phyloP scores from a whole-genome alignment of 2,888 invertebrate species.

The Ennomos quercinarius region DNA sequence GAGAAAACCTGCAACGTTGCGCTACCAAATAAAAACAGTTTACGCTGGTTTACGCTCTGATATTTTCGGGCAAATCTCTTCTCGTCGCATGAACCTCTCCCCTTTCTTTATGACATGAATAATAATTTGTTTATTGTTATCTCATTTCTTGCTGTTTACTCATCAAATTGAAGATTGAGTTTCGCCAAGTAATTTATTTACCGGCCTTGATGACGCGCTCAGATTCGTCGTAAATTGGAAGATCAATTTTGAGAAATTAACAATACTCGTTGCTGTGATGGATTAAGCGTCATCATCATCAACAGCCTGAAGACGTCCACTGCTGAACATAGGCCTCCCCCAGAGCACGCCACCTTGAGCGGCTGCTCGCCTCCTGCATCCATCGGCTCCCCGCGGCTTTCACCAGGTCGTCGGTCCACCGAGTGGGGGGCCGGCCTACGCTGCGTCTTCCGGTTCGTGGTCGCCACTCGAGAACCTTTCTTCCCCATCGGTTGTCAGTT shows the following conservation, averaged over 20 bases:
- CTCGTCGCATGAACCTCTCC: constrained; percentile 49
- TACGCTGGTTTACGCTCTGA: constrained; percentile 37
- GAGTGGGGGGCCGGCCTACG: too few species aligned
- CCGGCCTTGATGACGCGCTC: constrained; percentile 31
- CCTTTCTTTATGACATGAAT: constrained; percentile 61
- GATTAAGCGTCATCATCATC: too few species aligned
- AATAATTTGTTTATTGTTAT: constrained; percentile 71
- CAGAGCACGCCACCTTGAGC: too few species aligned
- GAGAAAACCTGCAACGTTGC: background rate
- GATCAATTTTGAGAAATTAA: constrained; percentile 29
- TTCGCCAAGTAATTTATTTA: constrained; percentile 58
- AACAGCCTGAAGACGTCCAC: too few species aligned
- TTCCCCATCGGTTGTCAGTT: too few species aligned
- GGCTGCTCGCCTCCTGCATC: too few species aligned
- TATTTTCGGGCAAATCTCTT: constrained; percentile 59
- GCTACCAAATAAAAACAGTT: constrained; percentile 32
- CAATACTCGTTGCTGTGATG: constrained; percentile 25
- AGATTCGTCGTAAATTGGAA: constrained; percentile 32
- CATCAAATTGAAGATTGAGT: constrained; percentile 51
- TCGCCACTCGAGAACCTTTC: too few species aligned
- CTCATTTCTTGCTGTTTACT: constrained; percentile 58
- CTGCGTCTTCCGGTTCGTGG: too few species aligned
- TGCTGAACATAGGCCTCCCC: too few species aligned
- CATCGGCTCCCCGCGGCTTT: too few species aligned
- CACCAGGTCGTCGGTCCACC: too few species aligned